phyloP scores from a whole-genome alignment of 2,888 invertebrate species.

The Dysmachus trigonus region DNA sequence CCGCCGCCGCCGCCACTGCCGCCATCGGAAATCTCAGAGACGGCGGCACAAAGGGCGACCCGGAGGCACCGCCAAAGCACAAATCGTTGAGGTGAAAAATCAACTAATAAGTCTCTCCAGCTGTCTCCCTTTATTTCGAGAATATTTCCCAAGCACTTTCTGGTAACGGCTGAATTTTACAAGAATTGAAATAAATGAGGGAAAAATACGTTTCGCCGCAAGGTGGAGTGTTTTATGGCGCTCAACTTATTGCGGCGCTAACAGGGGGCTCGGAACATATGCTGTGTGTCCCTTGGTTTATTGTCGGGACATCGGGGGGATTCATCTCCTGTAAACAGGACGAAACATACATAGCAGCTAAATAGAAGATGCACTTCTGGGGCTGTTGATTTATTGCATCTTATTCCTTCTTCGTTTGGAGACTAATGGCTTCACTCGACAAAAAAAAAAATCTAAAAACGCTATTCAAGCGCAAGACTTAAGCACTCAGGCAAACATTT shows the following conservation, averaged over 20 bases:
- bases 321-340: not conserved
- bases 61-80: conserved; percentile 16
- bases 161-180: not conserved
- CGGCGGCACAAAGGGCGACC: conserved; percentile 14
- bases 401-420: not conserved
- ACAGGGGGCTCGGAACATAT: not conserved
- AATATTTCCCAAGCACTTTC: not conserved
- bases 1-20: not conserved
- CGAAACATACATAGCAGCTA: not conserved
- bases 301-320: not conserved
- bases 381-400: not conserved
- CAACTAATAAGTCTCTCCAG: conserved; percentile 33
- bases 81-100: conserved; percentile 34
- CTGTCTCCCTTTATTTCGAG: conserved; percentile 9
- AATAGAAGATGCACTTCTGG: not conserved
- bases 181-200: conserved; percentile 28
- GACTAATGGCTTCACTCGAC: not conserved
- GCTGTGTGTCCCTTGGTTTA: not conserved
- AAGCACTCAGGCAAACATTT: not conserved
- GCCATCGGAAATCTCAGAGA: not conserved
- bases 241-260: not conserved
- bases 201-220: not conserved
- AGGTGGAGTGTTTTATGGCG: not conserved
- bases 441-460: not conserved
- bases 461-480: not conserved